phyloP scores from a whole-genome alignment of 2,888 invertebrate species.

The Perizoma flavofasciatum region DNA sequence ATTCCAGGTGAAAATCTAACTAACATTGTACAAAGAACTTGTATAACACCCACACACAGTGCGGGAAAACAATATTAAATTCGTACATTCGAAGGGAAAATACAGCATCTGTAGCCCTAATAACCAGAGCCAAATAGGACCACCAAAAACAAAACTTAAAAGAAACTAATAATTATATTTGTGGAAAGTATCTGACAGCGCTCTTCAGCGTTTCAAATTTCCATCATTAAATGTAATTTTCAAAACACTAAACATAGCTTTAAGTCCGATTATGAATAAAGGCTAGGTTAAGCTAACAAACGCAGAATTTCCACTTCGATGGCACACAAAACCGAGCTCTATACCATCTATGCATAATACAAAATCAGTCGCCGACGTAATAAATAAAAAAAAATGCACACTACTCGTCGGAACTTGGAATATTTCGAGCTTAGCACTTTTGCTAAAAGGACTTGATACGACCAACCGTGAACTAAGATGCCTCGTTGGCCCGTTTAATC shows the following conservation, averaged over 20 bases:
- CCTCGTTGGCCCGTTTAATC: neutral
- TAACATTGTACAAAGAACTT: constrained; percentile 60
- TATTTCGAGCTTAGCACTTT: constrained; percentile 61
- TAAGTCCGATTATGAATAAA: neutral
- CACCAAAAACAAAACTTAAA: neutral
- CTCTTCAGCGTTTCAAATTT: no score
- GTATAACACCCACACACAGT: constrained; percentile 56
- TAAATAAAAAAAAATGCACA: constrained; percentile 48
- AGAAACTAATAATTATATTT: constrained; percentile 3
- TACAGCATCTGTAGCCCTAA: constrained; percentile 11
- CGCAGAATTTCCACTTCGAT: constrained; percentile 24
- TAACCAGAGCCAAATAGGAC: neutral
- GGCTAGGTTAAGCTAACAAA: constrained; percentile 7
- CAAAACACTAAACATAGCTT: no score
- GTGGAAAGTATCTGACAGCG: neutral
- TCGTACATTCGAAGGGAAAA: constrained; percentile 46
- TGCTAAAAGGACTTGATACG: constrained; percentile 32
- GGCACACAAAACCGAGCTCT: constrained; percentile 32
- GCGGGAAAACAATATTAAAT: constrained; percentile 52
- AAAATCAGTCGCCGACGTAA: constrained; percentile 49
- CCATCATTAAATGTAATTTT: no score
- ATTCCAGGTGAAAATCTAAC: constrained; percentile 51
- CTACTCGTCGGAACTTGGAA: constrained; percentile 55
- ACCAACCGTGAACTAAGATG: constrained; percentile 1
- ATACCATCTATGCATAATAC: constrained; percentile 39